A percentile compares a stretch with the other conserved stretches of the same genome.
These are phyloP conservation scores for Elgaria multicarinata DNA, from an alignment of 2,113 vertebrate genomes.

Conservation along the genomic window DNA sequence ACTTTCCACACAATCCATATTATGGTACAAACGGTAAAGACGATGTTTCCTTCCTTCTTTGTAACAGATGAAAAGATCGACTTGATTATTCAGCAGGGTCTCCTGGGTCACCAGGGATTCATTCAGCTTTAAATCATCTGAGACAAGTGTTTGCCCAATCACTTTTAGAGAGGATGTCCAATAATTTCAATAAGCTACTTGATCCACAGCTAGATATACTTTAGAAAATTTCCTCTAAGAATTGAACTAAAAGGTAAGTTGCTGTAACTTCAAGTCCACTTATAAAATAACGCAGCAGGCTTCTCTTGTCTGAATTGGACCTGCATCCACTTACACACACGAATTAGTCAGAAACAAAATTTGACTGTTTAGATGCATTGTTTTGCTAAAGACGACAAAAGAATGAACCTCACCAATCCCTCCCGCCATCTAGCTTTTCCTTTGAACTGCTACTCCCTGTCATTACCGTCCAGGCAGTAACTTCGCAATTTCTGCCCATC, in stretches of 20 bases:
- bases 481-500: constrained; percentile 99
- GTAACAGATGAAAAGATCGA: not conserved
- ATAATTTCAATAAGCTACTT: not conserved
- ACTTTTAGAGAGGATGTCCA: constrained; percentile 27
- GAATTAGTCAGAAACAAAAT: not conserved
- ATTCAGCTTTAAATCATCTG: not conserved
- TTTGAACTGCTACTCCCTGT: constrained; percentile 60
- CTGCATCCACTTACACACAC: not conserved
- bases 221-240: constrained; percentile 47
- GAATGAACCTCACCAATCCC: constrained; percentile 44
- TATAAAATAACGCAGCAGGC: not conserved
- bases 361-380: constrained; percentile 14
- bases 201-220: not conserved
- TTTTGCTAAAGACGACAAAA: constrained; percentile 16
- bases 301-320: not conserved
- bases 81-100: not conserved
- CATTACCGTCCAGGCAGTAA: constrained; percentile 97
- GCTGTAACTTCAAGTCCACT: not conserved
- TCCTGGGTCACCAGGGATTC: not conserved
- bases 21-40: not conserved
- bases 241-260: not conserved
- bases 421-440: constrained; percentile 36
- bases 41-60: not conserved
- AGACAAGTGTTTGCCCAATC: not conserved
- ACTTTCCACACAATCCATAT: not conserved